phyloP scores from a whole-genome alignment of 2,888 invertebrate genomes.

The Globia sparganii region DNA sequence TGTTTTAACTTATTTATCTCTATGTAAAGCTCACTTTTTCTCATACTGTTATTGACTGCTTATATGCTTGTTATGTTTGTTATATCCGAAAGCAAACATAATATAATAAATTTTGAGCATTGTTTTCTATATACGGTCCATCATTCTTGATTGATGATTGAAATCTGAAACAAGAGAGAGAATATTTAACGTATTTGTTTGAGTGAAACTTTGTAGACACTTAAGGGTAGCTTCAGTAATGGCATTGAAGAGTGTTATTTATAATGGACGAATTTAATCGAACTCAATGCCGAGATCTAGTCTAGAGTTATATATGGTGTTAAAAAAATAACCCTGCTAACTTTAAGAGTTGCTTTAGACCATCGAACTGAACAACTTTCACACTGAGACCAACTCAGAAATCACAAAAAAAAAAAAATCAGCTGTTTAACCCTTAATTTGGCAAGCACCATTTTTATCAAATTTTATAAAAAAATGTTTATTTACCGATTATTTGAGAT shows the following conservation, averaged over 20 bases:
- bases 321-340: too few species aligned
- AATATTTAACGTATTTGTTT: conserved; percentile 31
- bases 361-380: too few species aligned
- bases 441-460: conserved; percentile 25
- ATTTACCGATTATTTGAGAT: conserved; percentile 15
- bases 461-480: conserved; percentile 13
- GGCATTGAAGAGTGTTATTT: not conserved
- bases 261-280: not conserved
- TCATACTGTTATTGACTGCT: conserved; percentile 72
- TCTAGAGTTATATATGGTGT: too few species aligned
- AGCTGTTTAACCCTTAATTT: too few species aligned
- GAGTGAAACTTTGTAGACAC: conserved; percentile 12
- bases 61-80: conserved; percentile 29
- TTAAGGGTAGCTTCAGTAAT: conserved; percentile 3
- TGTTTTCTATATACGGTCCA: conserved; percentile 43
- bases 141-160: conserved; percentile 65
- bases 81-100: conserved; percentile 17
- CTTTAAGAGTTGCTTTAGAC: too few species aligned
- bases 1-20: conserved; percentile 64
- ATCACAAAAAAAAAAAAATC: too few species aligned
- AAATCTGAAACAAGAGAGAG: conserved; percentile 68
- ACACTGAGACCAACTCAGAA: too few species aligned
- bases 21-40: conserved; percentile 62
- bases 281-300: not conserved
- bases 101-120: conserved; percentile 26